These are phyloP conservation scores for Argopecten irradians DNA, from an alignment of 1,140 invertebrate genomes.

Conservation along the genomic window DNA sequence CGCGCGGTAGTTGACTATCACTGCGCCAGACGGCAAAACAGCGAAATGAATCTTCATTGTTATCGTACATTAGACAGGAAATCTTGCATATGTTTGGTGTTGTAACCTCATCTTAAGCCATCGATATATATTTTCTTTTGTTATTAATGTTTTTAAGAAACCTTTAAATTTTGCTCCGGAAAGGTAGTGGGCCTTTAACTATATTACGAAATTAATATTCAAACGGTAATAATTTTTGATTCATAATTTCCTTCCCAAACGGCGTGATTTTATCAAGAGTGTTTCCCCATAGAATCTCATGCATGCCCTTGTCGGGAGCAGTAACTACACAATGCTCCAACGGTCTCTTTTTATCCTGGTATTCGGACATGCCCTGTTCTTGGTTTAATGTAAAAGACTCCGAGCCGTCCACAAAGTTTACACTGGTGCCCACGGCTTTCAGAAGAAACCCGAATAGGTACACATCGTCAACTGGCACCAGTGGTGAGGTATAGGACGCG, in stretches of 20 bases:
- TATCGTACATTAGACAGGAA: too few relatives aligned
- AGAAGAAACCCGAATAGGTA: conserved; percentile 39
- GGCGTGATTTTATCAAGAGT: conserved; percentile 33
- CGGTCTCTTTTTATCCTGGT: not conserved
- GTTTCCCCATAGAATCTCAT: conserved; percentile 25
- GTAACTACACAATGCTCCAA: conserved; percentile 29
- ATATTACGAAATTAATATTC: not conserved
- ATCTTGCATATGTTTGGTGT: too few relatives aligned
- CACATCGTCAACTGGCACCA: conserved; percentile 37
- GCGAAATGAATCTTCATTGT: too few relatives aligned
- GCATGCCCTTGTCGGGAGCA: conserved; percentile 18
- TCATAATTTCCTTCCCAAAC: conserved; percentile 36
- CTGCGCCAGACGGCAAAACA: too few relatives aligned
- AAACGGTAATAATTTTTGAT: conserved; percentile 5
- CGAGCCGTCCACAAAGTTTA: not conserved
- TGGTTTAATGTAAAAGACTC: conserved; percentile 32
- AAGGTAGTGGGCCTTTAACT: too few relatives aligned
- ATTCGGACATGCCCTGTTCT: conserved; percentile 26
- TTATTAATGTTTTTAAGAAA: too few relatives aligned
- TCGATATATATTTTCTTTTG: too few relatives aligned
- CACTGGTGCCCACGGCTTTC: not conserved
- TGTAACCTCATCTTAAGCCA: too few relatives aligned
- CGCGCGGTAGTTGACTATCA: too few relatives aligned
- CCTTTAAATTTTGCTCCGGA: too few relatives aligned
- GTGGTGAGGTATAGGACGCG: not conserved